Evolutionary conservation across 2,113 vertebrate species (phyloP), one percentile per base, ranked within the genome.

Genomic region (Puma concolor): DNA sequence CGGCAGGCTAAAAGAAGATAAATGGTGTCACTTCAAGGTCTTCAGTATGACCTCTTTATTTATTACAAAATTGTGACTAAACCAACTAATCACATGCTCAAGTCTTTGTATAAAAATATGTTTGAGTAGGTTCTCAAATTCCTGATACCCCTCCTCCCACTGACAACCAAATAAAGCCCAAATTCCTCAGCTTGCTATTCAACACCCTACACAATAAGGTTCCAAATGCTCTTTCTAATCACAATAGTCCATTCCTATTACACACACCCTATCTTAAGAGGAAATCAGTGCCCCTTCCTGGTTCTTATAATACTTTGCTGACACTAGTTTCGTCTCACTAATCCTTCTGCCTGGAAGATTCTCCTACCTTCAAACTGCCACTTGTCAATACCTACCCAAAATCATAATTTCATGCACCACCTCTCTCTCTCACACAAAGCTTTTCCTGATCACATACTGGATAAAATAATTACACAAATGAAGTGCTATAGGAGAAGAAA

Each of bases 331-430:
- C 36, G 12, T 85, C 25, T 60, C 7, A 27, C 19, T 89, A 91
- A 64, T 67, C 31, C 87, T 74, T 54, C 50, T 71, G 23, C 13
- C 50, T 54, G 13, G 33, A 77, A 95, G 38, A 50, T 2, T 60
- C 29, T 54, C n/a, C 38, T 82, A 41, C 29, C 92, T 88, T 77
- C 60, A 83, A 84, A 94, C 16, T 48, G 23, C 9, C 57, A 88
- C n/a, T 50, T 84, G 77, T 94, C 82, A 57, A 88, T 94, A 88
- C 1, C 60, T n/a, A 71, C 21, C 4, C 19, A 29, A 71, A 69
- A 79, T 87, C 38, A 81, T 17, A 83, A 77, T 83, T 94, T 88
- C 83, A 94, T 54, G n/a, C 36, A 97, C 77, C 50, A 94, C 23
- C 23, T 86, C 21, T 77, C 25, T 87, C 76, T 87, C 76, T 54